phyloP scores from a whole-genome alignment of 2,888 invertebrate genomes.

The Campopleginae sp. region DNA sequence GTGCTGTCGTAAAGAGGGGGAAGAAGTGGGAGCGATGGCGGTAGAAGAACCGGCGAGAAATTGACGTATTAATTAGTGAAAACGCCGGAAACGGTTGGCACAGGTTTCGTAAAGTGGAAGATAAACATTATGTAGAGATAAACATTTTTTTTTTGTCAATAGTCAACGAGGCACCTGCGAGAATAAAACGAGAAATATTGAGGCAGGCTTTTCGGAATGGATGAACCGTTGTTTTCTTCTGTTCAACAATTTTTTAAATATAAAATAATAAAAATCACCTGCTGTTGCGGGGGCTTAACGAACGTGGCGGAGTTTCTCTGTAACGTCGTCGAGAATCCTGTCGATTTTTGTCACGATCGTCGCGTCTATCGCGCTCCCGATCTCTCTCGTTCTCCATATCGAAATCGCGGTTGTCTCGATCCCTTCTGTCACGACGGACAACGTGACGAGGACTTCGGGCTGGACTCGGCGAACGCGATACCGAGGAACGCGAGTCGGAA shows the following conservation, averaged over 20 bases:
- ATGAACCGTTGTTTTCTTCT: background rate
- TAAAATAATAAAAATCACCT: slow-evolving; percentile 72
- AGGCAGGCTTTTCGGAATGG: slow-evolving; percentile 7
- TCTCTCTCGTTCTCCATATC: slow-evolving; percentile 72
- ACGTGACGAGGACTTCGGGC: slow-evolving; percentile 80
- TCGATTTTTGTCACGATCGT: slow-evolving; percentile 80
- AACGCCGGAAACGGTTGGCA: slow-evolving; percentile 61
- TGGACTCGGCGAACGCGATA: slow-evolving; percentile 84
- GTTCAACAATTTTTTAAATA: background rate
- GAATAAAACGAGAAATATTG: slow-evolving; percentile 54
- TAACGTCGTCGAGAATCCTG: slow-evolving; percentile 78
- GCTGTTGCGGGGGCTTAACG: slow-evolving; percentile 80
- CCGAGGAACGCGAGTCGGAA: slow-evolving; percentile 82
- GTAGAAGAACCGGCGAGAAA: slow-evolving; percentile 37
- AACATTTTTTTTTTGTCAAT: slow-evolving; percentile 72
- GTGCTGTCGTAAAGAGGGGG: slow-evolving; percentile 47
- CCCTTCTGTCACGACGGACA: slow-evolving; percentile 78
- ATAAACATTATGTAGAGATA: slow-evolving; percentile 53
- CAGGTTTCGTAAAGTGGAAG: slow-evolving; percentile 61
- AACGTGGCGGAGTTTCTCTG: slow-evolving; percentile 79
- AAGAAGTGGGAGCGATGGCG: slow-evolving; percentile 41
- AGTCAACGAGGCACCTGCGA: slow-evolving; percentile 82
- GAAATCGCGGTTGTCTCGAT: slow-evolving; percentile 75
- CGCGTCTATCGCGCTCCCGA: slow-evolving; percentile 77
- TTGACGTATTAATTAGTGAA: slow-evolving; percentile 52